Base-by-base conservation (phyloP, 2,888 invertebrate genomes). In the Autographa pulchrina region DNA sequence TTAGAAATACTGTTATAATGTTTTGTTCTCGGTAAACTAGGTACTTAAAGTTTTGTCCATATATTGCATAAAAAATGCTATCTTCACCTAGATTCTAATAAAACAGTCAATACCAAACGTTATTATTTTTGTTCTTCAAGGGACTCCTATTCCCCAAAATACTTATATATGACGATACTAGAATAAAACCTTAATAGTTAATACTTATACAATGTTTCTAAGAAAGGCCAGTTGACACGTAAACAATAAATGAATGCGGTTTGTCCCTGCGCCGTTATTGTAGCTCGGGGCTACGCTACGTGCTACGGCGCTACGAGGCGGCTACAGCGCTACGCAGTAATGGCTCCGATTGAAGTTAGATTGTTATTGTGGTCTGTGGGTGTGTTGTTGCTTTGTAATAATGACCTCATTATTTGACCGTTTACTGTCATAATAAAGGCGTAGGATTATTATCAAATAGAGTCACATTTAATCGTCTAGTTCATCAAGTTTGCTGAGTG, bases 201-300 rank as follows among this genome's bases (percentile, higher is more conserved):
- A 25, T 25, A 25, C 25, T 25, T 25, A 62, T 13, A 20, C 25
- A 20, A 54, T 13, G 5, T 0, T 11, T 25, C n/a, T 41, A 56
- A 68, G 59, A 70, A 74, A 71, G 58, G 68, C 31, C 54, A 68
- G 61, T 62, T 52, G n/a, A 67, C 68, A 75, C 68, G 67, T 62
- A 70, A 70, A 69, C 78, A 76, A 73, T 72, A 82, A 79, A 61
- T 72, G 75, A 74, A 71, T 74, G 64, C 68, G 58, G 72, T 70
- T 60, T 74, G 73, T 70, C 70, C 59, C 54, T 70, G 62, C 70
- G 82, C 76, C 80, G 80, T 72, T 88, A 89, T 89, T 88, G 83
- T 85, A 76, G 83, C 89, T 85, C 70, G 67, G 65, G 85, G 89
- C 87, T 82, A 85, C 70, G 83, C 75, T 80, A 85, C 88, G 88